Evolutionary conservation across 2,888 invertebrate genomes (phyloP), one percentile per base, ranked within the genome.

Genomic region (Peribatodes rhomboidaria): DNA sequence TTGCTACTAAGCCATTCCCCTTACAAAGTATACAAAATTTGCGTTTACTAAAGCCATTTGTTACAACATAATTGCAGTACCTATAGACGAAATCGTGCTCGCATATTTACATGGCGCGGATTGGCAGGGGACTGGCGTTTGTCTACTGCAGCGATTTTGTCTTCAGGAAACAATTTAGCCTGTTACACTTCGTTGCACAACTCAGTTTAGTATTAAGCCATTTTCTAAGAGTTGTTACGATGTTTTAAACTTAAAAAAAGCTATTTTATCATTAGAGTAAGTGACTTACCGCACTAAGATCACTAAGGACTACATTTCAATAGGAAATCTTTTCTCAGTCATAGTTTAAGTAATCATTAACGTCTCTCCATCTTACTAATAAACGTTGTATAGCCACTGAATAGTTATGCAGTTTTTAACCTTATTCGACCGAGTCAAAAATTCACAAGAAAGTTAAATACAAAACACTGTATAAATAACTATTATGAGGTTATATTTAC

Each of bases 151-250:
- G 54, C 39, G 74, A 67, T 76, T 77, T 80, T 61, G 61, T 61
- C 64, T 72, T 65, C 67, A 73, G 76, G 74, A 79, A 78, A 74
- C 73, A 73, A 74, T 80, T 76, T 78, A 31, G 39, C 68, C 64
- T 62, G 76, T 65, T 73, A 75, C 70, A 75, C 60, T 76, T 75
- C 71, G 65, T 78, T 77, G 72, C 71, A 72, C 67, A 78, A 79
- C 63, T 33, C 14, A 68, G 41, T 67, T 68, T 65, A 53, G 63
- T 67, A 67, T 64, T 56, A 67, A 63, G 55, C 46, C 44, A 61
- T 68, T 60, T 61, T 61, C 37, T 64, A 42, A 9, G 46, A 13
- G 49, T 33, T 31, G 33, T 49, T 33, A 49, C 33, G 4, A 11
- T n/a, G 22, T 9, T 27, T 46, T 13, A n/a, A 13, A 13, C 8